These are phyloP conservation scores for Leguminivora glycinivorella DNA, from an alignment of 1,140 invertebrate species.

Conservation along the genomic window DNA sequence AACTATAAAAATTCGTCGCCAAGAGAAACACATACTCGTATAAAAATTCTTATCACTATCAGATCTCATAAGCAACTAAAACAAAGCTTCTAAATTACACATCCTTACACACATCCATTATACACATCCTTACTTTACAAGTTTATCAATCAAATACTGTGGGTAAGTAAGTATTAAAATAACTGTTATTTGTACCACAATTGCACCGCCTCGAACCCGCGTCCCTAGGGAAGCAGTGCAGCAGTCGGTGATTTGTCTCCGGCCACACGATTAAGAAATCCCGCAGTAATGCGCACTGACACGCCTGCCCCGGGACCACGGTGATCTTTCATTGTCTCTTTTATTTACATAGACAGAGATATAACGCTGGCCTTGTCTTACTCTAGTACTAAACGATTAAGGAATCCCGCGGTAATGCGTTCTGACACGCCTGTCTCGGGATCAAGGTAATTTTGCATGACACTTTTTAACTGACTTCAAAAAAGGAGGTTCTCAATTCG, in stretches of 20 bases:
- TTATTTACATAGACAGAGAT: background rate
- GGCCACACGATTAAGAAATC: constrained; percentile 64
- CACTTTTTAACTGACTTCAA: no score
- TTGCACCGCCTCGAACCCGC: constrained; percentile 45
- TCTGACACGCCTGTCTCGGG: constrained; percentile 29
- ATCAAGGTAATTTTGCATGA: constrained; percentile 32
- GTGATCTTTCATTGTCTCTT: constrained; percentile 30
- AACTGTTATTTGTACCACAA: constrained; percentile 39
- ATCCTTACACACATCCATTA: no score
- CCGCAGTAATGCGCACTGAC: constrained; percentile 40
- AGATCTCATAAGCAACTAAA: no score
- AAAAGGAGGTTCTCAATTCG: no score
- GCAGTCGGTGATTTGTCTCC: constrained; percentile 69
- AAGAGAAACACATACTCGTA: no score
- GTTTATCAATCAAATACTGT: no score
- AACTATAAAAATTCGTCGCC: no score
- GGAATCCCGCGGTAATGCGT: constrained; percentile 54
- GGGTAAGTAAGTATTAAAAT: no score
- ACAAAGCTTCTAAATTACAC: no score
- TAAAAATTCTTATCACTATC: no score
- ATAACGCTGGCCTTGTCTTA: no score
- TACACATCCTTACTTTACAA: no score
- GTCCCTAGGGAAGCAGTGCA: constrained; percentile 58
- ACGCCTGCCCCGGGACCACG: constrained; percentile 31
- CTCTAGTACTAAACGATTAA: constrained; percentile 63